Evolutionary conservation across 2,888 invertebrate genomes (phyloP), one percentile per base, ranked within the genome.

Genomic region (Ophion obscuratus): DNA sequence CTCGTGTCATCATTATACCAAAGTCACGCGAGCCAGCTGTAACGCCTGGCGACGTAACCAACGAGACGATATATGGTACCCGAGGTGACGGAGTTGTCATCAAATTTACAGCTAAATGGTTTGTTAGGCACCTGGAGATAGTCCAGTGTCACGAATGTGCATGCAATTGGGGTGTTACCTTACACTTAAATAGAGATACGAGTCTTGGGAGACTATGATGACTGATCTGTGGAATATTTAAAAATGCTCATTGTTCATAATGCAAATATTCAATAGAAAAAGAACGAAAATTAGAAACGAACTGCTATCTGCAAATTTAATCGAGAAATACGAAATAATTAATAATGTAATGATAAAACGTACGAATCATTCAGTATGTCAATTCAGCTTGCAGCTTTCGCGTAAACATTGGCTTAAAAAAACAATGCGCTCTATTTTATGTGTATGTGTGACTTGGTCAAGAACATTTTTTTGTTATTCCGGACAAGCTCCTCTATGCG

Each of bases 1-100:
- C 76, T 64, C 81, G 78, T 83, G 59, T 75, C 68, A 81, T 66
- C 74, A 40, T 80, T 36, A 47, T 31, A 27, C 75, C 24, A 20
- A 57, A 68, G 78, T 81, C 86, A 86, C 86, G 84, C 84, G 66
- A 86, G 66, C n/a, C n/a, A n/a, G 36, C 62, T 40, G 20, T 75
- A 47, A 31, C 66, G 67, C 5, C 47, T 40, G 40, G 24, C 24
- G 24, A 61, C 73, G 66, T 73, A 57, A 17, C 66, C 62, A 27
- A 24, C 20, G 53, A 70, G 24, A 44, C 57, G 53, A 57, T 53
- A 24, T 66, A 59, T 59, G 59, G 47, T 47, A 36, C 11, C 64
- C 75, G 62, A 86, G 84, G 84, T 86, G 84, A 53, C 75, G 79
- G 59, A 84, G 84, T 84, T 84, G 83, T 86, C 86, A 75, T 84